phyloP scores from a whole-genome alignment of 1,140 invertebrate species.

The Delia radicum region DNA sequence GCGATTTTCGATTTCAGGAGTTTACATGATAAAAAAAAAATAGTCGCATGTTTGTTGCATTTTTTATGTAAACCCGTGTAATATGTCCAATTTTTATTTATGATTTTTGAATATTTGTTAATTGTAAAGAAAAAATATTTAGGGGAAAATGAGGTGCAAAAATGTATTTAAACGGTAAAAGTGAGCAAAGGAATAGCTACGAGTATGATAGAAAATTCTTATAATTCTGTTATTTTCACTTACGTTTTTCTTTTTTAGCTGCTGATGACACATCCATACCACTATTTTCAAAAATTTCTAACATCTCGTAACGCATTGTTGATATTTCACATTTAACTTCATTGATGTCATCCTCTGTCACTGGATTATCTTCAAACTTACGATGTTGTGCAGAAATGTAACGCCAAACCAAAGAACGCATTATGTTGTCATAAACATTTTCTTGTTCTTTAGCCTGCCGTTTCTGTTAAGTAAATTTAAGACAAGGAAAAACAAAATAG shows the following conservation, averaged over 20 bases:
- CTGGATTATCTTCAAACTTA: conserved; percentile 71
- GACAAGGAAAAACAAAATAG: background rate
- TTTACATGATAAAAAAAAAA: too few species aligned
- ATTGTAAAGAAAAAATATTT: too few species aligned
- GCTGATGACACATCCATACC: conserved; percentile 74
- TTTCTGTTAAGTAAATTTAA: conserved; percentile 37
- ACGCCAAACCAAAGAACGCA: conserved; percentile 80
- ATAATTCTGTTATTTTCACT: background rate
- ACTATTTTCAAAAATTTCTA: conserved; percentile 79
- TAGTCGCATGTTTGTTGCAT: too few species aligned
- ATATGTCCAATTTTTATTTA: too few species aligned
- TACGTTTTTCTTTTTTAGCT: conserved; percentile 71
- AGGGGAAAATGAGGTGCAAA: too few species aligned
- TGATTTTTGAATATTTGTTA: too few species aligned
- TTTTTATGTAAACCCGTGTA: too few species aligned
- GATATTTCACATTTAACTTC: conserved; percentile 89
- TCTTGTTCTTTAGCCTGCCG: conserved; percentile 63
- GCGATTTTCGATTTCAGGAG: too few species aligned
- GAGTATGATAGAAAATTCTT: too few species aligned
- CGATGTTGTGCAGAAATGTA: conserved; percentile 79
- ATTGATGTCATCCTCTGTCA: conserved; percentile 90
- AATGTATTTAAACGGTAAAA: too few species aligned
- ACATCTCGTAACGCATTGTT: conserved; percentile 76
- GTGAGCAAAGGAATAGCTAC: too few species aligned
- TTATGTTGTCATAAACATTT: conserved; percentile 73